A percentile compares a stretch with the other conserved stretches of the same genome.
Conservation (phyloP, 2,888 invertebrate species). For the Epinotia demarniana region DNA sequence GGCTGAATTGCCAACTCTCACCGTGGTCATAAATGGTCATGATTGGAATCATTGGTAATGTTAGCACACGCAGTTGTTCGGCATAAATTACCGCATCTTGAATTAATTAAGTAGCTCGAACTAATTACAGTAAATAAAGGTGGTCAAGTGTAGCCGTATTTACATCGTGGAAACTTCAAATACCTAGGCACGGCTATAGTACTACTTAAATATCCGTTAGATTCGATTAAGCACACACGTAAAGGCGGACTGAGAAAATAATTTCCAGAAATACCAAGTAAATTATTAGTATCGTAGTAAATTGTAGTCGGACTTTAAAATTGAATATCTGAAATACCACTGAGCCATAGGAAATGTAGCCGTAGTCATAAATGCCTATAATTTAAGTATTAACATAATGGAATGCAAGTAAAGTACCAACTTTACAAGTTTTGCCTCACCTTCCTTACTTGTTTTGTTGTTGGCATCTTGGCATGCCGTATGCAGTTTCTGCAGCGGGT, state of each 20-base stretch:
- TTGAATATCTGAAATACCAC: slow-evolving; percentile 7
- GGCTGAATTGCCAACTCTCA: slow-evolving; percentile 51
- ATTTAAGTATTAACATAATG: slow-evolving; percentile 36
- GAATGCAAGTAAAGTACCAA: slow-evolving; percentile 32
- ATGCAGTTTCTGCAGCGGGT: slow-evolving; percentile 18
- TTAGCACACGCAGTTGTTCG: slow-evolving; percentile 33
- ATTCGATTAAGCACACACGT: slow-evolving; percentile 15
- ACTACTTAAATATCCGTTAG: slow-evolving; percentile 14
- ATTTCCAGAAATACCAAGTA: background rate
- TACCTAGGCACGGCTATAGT: background rate
- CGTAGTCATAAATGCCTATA: slow-evolving; percentile 18
- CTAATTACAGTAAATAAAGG: slow-evolving; percentile 30
- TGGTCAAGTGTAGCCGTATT: slow-evolving; percentile 20
- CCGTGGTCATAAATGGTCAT: slow-evolving; percentile 49
- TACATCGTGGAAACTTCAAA: slow-evolving; percentile 15
- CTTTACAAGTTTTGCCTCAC: slow-evolving; percentile 28
- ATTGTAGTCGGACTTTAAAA: slow-evolving; percentile 11
- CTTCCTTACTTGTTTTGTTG: slow-evolving; percentile 6
- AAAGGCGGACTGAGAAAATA: background rate
- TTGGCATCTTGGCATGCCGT: slow-evolving; percentile 1
- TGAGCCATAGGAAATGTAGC: slow-evolving; percentile 3
- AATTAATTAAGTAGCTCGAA: slow-evolving; percentile 33
- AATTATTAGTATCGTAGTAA: slow-evolving; percentile 10
- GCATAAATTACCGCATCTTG: slow-evolving; percentile 23
- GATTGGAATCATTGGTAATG: slow-evolving; percentile 24